A percentile compares a stretch with the other conserved stretches of the same genome.
phyloP scores from a whole-genome alignment of 2,113 vertebrate species.

The Mus musculus region DNA sequence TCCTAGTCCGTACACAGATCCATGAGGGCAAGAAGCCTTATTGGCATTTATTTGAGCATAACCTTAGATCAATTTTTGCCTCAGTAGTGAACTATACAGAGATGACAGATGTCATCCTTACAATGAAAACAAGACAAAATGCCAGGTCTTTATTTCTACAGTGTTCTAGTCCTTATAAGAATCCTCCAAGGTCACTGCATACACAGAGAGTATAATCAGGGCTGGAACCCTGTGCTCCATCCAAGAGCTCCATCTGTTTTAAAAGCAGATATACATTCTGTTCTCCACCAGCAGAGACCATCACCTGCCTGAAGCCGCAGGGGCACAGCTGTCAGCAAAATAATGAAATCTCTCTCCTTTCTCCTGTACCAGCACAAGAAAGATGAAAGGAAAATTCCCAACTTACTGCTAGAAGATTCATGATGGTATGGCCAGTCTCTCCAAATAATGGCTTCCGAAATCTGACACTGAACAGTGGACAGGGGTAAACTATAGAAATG shows the following conservation, averaged over 20 bases:
- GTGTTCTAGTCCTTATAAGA: slow-evolving; percentile 30
- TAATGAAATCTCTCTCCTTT: slow-evolving; percentile 35
- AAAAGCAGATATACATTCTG: background rate
- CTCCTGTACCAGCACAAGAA: background rate
- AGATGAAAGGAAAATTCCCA: background rate
- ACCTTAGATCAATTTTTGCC: slow-evolving; percentile 24
- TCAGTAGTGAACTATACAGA: slow-evolving; percentile 2
- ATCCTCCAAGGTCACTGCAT: slow-evolving; percentile 15
- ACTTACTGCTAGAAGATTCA: slow-evolving; percentile 99
- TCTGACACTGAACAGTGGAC: slow-evolving; percentile 98
- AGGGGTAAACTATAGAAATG: slow-evolving; percentile 95
- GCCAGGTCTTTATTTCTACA: background rate
- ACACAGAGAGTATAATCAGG: background rate
- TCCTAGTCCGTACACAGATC: background rate
- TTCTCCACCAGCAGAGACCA: slow-evolving; percentile 40
- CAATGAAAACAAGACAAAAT: slow-evolving; percentile 60
- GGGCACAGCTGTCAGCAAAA: slow-evolving; percentile 12
- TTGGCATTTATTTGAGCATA: background rate
- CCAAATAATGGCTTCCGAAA: slow-evolving; percentile 98
- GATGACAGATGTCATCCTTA: background rate
- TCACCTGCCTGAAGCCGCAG: slow-evolving; percentile 35
- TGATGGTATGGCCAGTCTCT: slow-evolving; percentile 99
- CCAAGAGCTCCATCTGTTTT: slow-evolving; percentile 15
- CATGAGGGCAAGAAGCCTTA: background rate
- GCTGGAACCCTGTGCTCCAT: slow-evolving; percentile 35